Percentiles rank a stretch among this genome's conserved stretches.
Conservation (phyloP, 2,113 vertebrate genomes). For the Pteropus alecto region DNA sequence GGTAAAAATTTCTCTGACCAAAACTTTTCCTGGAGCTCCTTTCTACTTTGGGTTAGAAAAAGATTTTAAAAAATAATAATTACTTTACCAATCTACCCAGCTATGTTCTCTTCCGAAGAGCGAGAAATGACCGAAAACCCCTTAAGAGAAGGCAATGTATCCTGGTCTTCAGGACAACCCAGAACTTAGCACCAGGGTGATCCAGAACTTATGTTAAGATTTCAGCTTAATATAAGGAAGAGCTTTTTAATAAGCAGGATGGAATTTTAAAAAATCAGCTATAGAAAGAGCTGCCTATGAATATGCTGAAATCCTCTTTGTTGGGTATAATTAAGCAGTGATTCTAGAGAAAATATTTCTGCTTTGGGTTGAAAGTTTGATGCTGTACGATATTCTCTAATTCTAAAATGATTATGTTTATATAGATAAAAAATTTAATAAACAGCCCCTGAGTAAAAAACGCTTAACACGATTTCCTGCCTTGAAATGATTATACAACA, state of each 20-base stretch:
- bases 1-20: background rate
- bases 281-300: background rate
- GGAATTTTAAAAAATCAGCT: background rate
- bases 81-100: background rate
- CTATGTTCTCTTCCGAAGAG: background rate
- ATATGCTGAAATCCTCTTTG: background rate
- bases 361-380: background rate
- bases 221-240: background rate
- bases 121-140: background rate
- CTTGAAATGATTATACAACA: background rate
- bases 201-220: background rate
- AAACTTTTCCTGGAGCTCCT: background rate
- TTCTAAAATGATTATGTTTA: conserved; percentile 29
- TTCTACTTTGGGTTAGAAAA: background rate
- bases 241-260: background rate
- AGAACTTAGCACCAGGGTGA: background rate
- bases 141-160: background rate
- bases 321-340: background rate
- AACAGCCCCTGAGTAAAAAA: background rate
- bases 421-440: background rate
- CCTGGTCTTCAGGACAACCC: background rate
- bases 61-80: background rate
- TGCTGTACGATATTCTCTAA: background rate
- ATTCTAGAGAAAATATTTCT: conserved; percentile 20
- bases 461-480: background rate